Base-by-base conservation (phyloP, 2,113 vertebrate genomes). In the Tragulus kanchil region DNA sequence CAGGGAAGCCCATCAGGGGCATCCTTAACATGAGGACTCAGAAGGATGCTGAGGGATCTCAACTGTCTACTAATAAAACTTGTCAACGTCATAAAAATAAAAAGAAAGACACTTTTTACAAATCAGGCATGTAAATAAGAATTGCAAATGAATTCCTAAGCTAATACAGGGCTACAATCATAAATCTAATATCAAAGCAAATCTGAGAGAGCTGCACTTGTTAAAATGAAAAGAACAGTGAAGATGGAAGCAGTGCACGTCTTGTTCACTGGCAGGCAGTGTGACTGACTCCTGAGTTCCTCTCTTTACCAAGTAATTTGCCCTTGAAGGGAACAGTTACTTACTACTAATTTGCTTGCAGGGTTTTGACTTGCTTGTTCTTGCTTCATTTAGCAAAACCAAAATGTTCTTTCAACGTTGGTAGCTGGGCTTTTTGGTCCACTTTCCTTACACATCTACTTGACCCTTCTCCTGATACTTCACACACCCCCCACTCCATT, bases 401-500 rank as follows among this genome's bases (percentile, higher is more conserved):
- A 26, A 89, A 62, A 23, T n/a, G 61, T 17, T 19, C 48, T 84
- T 71, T 69, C 25, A 58, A 78, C 12, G 21, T 56, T 11, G 62
- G 52, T 16, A 54, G 19, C 19, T 62, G 91, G 61, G 14, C 28
- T 78, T 90, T 36, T 90, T 71, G 54, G 56, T n/a, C 7, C n/a
- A n/a, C 16, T 62, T 90, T 50, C 36, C 71, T 78, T n/a, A 42
- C 25, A 71, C 8, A 42, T 45, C 42, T 89, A 59, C 42, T 5
- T 28, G 59, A 59, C 13, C 8, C 42, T 67, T 52, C 61, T 2
- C 52, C 50, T 61, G 17, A 75, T 5, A 7, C 23, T 75, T 71
- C 0, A 0, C 0, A 0, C 42, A 6, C 48, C 42, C 8, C 14
- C 16, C 3, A 1, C 7, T 1, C 28, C 61, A 45, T 1, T 16